A percentile compares a stretch with the other conserved stretches of the same genome.
Conservation (phyloP, 2,113 vertebrate genomes). For the Sminthopsis crassicaudata region DNA sequence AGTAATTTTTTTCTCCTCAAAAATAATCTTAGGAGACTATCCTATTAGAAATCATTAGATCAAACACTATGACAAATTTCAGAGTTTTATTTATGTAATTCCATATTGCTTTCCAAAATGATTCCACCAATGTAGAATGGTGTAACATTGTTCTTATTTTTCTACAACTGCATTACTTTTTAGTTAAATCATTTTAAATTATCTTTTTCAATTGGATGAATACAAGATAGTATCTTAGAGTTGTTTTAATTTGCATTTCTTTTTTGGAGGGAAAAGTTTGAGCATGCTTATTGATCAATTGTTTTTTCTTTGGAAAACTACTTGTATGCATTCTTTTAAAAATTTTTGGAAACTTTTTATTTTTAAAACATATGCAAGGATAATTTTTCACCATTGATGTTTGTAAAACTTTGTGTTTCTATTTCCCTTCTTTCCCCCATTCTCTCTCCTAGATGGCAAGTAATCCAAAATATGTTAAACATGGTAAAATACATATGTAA, state of each 20-base stretch:
- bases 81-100: neutral
- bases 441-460: too few relatives aligned
- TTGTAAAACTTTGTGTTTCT: too few relatives aligned
- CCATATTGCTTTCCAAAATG: neutral
- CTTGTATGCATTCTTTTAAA: neutral
- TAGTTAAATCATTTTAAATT: neutral
- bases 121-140: neutral
- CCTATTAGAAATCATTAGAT: neutral
- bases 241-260: too few relatives aligned
- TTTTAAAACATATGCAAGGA: too few relatives aligned
- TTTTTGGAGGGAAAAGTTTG: neutral
- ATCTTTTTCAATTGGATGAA: neutral
- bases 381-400: too few relatives aligned
- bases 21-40: neutral
- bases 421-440: too few relatives aligned
- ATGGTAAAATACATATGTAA: too few relatives aligned
- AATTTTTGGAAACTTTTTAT: too few relatives aligned
- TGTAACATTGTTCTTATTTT: neutral
- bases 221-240: neutral
- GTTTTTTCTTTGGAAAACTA: neutral
- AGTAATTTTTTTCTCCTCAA: neutral
- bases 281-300: neutral
- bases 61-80: neutral
- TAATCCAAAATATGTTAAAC: too few relatives aligned
- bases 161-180: neutral